These are phyloP conservation scores for Gallinago media DNA, from an alignment of 2,113 vertebrate genomes.

Conservation along the genomic window DNA sequence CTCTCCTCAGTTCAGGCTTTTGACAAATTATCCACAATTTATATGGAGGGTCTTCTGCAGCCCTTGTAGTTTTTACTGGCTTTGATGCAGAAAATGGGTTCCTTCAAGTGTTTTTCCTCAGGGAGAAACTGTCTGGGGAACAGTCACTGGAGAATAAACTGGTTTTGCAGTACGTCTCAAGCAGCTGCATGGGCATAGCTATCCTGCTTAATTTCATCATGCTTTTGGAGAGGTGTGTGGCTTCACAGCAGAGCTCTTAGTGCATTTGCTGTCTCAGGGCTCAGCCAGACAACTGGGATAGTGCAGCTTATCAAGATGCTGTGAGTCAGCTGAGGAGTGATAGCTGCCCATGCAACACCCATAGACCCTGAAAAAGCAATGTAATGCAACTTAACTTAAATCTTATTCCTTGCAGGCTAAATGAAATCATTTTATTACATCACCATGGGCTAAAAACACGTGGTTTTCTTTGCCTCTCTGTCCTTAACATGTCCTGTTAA, in stretches of 20 bases:
- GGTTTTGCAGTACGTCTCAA: neutral
- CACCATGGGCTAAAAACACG: fast-evolving
- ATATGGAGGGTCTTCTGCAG: neutral
- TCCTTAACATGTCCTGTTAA: neutral
- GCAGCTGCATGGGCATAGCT: neutral
- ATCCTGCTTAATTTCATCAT: neutral
- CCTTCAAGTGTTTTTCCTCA: neutral
- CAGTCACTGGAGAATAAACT: neutral
- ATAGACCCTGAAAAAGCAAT: neutral
- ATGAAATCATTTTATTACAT: neutral
- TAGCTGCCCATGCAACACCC: neutral
- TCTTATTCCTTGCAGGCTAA: neutral
- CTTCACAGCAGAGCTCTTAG: neutral
- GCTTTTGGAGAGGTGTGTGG: neutral
- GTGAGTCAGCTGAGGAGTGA: neutral
- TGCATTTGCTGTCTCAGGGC: fast-evolving
- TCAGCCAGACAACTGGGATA: neutral
- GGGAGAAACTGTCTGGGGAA: neutral
- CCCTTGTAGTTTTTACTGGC: neutral
- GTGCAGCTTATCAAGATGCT: fast-evolving
- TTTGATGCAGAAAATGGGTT: neutral
- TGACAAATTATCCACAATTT: neutral
- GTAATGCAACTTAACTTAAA: neutral
- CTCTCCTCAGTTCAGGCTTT: neutral
- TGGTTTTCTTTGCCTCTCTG: neutral